Base-by-base conservation (phyloP, 2,113 vertebrate genomes). In the Rhineura floridana region DNA sequence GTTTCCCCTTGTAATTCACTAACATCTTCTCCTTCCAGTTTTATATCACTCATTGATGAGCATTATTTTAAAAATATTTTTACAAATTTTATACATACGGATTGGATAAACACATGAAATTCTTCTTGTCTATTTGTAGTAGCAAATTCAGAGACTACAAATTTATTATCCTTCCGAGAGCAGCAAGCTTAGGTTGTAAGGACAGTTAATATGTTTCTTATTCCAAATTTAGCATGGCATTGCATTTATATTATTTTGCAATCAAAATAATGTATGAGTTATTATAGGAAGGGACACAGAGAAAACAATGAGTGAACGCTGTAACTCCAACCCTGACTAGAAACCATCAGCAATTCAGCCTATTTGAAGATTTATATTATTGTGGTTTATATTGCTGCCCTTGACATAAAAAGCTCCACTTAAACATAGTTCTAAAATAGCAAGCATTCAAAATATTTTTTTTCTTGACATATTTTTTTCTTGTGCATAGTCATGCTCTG, bases 301-400 rank as follows among this genome's bases (percentile, higher is more conserved):
- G 77, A 90, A 92, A 30, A 87, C 80, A 73, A 1, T 86, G 9
- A 92, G 84, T 44, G 84, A 87, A 88, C 90, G 39, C 33, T 89
- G 93, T 44, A 89, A 84, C 63, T 93, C 62, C 92, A 94, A 93
- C 46, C 13, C 81, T 48, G 69, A 79, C 87, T 87, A 42, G 25
- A 86, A 42, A 79, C 84, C 52, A 92, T 88, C 73, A 87, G 86
- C 2, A 12, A 69, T 28, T 91, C 59, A 83, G 1, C 87, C 89
- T 85, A 84, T 75, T 76, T 91, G 36, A 17, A 91, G 91, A 82
- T 50, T 78, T 50, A 36, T n/a, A 33, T 83, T 63, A 12, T 5
- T 33, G 1, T 25, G 62, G 13, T 33, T 46, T 59, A 0, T 6
- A 48, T 17, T 42, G 30, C 42, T 55, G 25, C 33, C 39, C 42